Conservation (phyloP, 2,888 invertebrate genomes). For the Chydorus sphaericus region DNA sequence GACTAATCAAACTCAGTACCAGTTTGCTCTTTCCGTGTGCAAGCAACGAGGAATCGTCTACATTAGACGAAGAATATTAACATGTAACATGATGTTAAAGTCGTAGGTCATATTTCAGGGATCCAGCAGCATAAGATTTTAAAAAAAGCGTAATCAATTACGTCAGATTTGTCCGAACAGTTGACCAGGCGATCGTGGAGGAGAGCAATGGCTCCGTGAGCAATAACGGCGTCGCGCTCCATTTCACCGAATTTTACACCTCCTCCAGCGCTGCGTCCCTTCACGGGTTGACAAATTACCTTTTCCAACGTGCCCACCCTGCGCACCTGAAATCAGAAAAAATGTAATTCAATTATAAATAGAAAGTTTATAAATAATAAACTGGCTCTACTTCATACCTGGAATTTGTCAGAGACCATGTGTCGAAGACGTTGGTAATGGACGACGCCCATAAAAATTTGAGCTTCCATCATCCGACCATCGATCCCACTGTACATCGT, state of each 20-base stretch:
- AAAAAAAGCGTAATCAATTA: too few relatives aligned
- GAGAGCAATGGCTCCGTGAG: conserved; percentile 82
- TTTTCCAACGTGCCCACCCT: conserved; percentile 85
- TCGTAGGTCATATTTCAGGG: too few relatives aligned
- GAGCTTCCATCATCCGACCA: conserved; percentile 78
- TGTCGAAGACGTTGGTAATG: conserved; percentile 97
- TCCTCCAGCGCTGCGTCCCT: conserved; percentile 71
- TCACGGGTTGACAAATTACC: conserved; percentile 89
- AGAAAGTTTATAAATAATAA: too few relatives aligned
- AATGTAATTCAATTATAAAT: not conserved
- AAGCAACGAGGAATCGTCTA: too few relatives aligned
- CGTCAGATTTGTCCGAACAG: conserved; percentile 76
- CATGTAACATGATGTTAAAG: too few relatives aligned
- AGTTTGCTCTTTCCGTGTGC: too few relatives aligned
- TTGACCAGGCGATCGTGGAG: conserved; percentile 85
- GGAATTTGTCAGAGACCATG: conserved; percentile 99
- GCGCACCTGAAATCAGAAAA: conserved; percentile 48
- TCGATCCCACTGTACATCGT: conserved; percentile 87
- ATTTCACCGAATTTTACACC: conserved; percentile 96
- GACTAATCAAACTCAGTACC: too few relatives aligned
- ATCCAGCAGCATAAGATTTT: too few relatives aligned
- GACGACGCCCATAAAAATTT: conserved; percentile 92
- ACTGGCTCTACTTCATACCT: conserved; percentile 35
- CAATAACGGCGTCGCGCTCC: conserved; percentile 92
- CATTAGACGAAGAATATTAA: too few relatives aligned